phyloP scores from a whole-genome alignment of 1,140 invertebrate genomes.

The Steinernema khuongi region DNA sequence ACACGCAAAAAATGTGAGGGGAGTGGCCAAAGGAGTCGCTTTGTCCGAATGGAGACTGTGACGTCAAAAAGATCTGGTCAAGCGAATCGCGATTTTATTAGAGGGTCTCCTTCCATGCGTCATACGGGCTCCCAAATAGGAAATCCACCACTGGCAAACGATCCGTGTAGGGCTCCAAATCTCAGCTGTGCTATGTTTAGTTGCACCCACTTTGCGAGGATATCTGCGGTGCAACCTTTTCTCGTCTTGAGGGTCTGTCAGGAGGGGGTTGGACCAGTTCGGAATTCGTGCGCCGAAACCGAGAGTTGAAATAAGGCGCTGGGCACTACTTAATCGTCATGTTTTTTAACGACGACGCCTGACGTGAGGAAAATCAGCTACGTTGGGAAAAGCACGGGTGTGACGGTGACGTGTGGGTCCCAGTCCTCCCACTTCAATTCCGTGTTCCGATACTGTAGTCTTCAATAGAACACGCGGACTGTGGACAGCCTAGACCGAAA shows the following conservation, averaged over 20 bases:
- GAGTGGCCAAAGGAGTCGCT: not conserved
- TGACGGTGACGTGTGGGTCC: too few species aligned
- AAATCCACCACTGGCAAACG: not conserved
- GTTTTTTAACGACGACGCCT: not conserved
- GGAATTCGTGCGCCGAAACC: too few species aligned
- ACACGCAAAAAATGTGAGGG: not conserved
- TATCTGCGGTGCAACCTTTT: not conserved
- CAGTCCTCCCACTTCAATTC: too few species aligned
- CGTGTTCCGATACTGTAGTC: too few species aligned
- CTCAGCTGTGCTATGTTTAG: not conserved
- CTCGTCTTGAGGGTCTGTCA: too few species aligned
- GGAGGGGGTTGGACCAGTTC: too few species aligned
- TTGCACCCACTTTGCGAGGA: too few species aligned
- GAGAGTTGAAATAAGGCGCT: not conserved
- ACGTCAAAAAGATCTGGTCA: not conserved
- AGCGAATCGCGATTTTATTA: conserved; percentile 15
- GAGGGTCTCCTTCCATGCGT: conserved; percentile 8
- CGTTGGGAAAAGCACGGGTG: too few species aligned
- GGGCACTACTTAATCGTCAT: not conserved
- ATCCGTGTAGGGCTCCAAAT: too few species aligned
- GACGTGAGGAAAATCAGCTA: not conserved
- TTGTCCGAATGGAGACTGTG: conserved; percentile 5
- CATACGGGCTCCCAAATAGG: not conserved
- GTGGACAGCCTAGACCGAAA: too few species aligned
- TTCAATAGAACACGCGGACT: too few species aligned